Evolutionary conservation across 2,888 invertebrate genomes (phyloP).

Genomic region (Spodoptera littoralis): DNA sequence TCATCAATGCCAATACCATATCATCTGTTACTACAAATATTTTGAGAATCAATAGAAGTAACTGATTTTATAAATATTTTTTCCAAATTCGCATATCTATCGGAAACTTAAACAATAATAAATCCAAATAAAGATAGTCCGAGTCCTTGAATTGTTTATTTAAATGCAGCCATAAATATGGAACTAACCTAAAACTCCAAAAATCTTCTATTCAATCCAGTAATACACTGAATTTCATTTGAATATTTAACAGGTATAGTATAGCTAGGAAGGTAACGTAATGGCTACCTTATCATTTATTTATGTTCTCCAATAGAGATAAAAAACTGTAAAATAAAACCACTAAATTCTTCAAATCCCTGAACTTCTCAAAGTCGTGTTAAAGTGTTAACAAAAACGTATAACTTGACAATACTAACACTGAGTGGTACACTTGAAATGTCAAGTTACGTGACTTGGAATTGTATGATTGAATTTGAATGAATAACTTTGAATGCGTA

Average conservation of each 20-base stretch:
- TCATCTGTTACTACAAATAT: too few species aligned
- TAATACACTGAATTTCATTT: conserved; percentile 4
- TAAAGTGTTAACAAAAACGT: conserved; percentile 3
- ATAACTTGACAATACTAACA: conserved; percentile 32
- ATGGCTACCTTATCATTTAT: too few species aligned
- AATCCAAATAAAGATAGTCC: background rate
- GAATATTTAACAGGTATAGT: background rate
- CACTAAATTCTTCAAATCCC: background rate
- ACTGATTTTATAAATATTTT: too few species aligned
- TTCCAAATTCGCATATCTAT: background rate
- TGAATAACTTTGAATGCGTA: conserved; percentile 68
- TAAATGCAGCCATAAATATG: conserved; percentile 17
- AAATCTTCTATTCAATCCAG: background rate
- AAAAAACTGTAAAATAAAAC: too few species aligned
- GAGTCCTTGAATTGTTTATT: conserved; percentile 15
- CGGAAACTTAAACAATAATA: background rate
- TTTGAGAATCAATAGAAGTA: too few species aligned
- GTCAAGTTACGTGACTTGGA: conserved; percentile 77
- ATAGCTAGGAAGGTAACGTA: background rate
- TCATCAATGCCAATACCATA: too few species aligned
- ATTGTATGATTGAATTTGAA: conserved; percentile 73
- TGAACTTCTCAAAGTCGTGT: background rate
- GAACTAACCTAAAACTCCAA: conserved; percentile 3
- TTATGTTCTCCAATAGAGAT: too few species aligned
- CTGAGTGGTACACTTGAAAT: conserved; percentile 38